Base-by-base conservation (phyloP, 2,888 invertebrate species). In the Ctenicera cuprea region DNA sequence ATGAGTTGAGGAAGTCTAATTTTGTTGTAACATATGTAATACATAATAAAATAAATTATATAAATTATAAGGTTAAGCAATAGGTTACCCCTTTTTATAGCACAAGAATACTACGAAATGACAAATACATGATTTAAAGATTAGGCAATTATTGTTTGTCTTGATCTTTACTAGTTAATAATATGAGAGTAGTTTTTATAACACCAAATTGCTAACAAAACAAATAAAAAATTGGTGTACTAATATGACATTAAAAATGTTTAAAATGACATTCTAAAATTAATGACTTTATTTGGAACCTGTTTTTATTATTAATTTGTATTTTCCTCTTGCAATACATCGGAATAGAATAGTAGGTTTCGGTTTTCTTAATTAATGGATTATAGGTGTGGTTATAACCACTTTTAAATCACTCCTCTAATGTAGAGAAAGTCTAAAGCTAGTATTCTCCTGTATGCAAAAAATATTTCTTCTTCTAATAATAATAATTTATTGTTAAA, bases 241-340 rank as follows among this genome's bases (percentile, higher is more conserved):
- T 48, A 48, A 20, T 48, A 9, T 48, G 48, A 48, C 48, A 48
- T 48, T 48, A 48, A 8, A 48, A 18, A 48, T 18, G 14, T 48
- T 48, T 48, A 48, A 48, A 48, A 11, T 1, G 18, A 11, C 8
- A 48, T 43, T 43, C 8, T 8, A 33, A 16, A 43, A 43, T 43
- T 43, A 43, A 14, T 48, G 20, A 16, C 48, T 48, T 8, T 16
- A 48, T 48, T 48, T 48, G 41, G 41, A 14, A n/a, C 14, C 18
- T 16, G 18, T 14, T 48, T 20, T 20, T 18, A 48, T 8, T 33
- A 48, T 48, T 16, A 8, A 48, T 26, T 26, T 3, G 26, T 18
- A 18, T 16, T 48, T 20, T 48, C 20, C 20, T 48, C 20, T 18
- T 48, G 48, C 9, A 7, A 3, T 16, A 43, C 7, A 16, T 16